Evolutionary conservation across 2,113 vertebrate genomes (phyloP).

Genomic region (Connochaetes taurinus): DNA sequence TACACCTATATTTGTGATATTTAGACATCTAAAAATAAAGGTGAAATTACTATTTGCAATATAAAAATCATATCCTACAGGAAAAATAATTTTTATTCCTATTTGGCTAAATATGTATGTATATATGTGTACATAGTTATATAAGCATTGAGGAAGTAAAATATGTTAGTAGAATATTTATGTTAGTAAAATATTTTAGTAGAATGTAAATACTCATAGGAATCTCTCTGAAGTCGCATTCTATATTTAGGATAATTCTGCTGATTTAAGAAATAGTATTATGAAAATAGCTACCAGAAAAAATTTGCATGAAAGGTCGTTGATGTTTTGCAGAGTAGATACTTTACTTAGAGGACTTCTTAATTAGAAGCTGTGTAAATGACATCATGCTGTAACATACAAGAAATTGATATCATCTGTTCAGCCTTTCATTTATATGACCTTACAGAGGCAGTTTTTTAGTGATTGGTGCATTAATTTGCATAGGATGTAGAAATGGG

Average conservation of each 20-base stretch:
- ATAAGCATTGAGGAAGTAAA: not conserved
- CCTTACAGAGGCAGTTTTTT: not conserved
- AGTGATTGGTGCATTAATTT: slow-evolving; percentile 72
- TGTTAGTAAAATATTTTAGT: not conserved
- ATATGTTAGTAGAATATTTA: not conserved
- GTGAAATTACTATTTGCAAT: not conserved
- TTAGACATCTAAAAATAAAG: not conserved
- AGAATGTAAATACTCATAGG: not conserved
- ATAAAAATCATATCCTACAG: not conserved
- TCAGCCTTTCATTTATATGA: not conserved
- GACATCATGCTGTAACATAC: not conserved
- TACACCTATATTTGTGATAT: not conserved
- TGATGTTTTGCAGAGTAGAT: not conserved
- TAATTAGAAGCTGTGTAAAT: slow-evolving; percentile 37
- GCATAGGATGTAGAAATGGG: slow-evolving; percentile 53
- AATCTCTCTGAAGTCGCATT: not conserved
- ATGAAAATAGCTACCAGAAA: slow-evolving; percentile 10
- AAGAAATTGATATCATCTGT: not conserved
- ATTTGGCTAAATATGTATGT: not conserved
- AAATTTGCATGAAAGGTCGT: slow-evolving; percentile 3
- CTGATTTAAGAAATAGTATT: not conserved
- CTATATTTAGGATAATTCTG: slow-evolving; percentile 3
- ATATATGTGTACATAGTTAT: not conserved
- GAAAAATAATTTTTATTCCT: not conserved
- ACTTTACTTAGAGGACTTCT: not conserved